Conservation (phyloP, 2,113 vertebrate genomes). For the Lynx canadensis region DNA sequence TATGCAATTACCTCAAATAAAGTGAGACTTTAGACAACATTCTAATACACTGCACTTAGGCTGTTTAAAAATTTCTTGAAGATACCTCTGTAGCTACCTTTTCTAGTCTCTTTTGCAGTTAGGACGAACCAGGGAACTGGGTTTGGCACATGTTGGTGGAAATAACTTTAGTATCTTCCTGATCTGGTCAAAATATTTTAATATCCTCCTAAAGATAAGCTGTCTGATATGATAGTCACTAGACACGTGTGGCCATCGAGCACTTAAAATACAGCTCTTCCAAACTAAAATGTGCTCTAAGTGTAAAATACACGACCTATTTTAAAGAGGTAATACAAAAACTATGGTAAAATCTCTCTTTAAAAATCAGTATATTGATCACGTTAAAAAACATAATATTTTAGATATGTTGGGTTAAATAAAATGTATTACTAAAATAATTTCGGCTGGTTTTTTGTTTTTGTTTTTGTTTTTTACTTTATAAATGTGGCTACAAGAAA, state of each 20-base stretch:
- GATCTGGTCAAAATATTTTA: neutral
- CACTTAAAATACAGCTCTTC: neutral
- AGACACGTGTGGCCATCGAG: neutral
- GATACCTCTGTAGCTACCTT: neutral
- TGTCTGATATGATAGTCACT: neutral
- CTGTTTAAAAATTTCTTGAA: constrained; percentile 7
- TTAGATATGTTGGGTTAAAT: neutral
- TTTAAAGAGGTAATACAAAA: neutral
- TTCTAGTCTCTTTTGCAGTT: neutral
- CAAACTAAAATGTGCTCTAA: neutral
- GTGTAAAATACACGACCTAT: neutral
- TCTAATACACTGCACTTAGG: neutral
- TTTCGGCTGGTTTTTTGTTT: neutral
- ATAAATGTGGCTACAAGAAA: neutral
- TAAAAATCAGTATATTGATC: neutral
- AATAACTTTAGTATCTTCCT: neutral
- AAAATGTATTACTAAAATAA: neutral
- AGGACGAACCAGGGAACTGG: neutral
- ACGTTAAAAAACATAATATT: neutral
- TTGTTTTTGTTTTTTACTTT: neutral
- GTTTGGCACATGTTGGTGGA: neutral
- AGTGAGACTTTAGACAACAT: neutral
- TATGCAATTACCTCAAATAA: neutral
- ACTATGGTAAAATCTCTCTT: neutral
- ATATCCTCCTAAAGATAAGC: neutral